Percentiles rank a stretch among this genome's conserved stretches.
These are phyloP conservation scores for Reinhardtius hippoglossoides DNA, from an alignment of 2,113 vertebrate species.

Conservation along the genomic window DNA sequence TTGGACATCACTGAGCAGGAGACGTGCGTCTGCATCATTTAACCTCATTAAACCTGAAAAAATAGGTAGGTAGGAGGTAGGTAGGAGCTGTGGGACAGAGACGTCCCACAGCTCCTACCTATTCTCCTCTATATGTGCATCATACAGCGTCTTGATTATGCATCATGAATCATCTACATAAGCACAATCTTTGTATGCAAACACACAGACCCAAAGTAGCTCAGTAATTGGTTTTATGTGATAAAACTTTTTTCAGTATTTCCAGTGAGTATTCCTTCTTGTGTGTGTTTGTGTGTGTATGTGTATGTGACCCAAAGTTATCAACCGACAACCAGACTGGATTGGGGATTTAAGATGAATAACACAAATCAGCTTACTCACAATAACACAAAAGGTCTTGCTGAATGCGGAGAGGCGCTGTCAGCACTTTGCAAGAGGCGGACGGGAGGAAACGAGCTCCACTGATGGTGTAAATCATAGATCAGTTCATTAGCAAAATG, in stretches of 20 bases:
- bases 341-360: slow-evolving; percentile 66
- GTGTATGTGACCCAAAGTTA: slow-evolving; percentile 54
- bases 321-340: slow-evolving; percentile 61
- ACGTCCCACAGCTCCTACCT: neutral
- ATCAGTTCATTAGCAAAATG: slow-evolving; percentile 77
- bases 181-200: neutral
- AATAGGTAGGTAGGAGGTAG: too few species aligned
- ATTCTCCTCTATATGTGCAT: neutral
- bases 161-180: neutral
- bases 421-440: slow-evolving; percentile 68
- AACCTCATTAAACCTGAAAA: neutral
- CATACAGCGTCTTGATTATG: neutral
- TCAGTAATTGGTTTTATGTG: slow-evolving; percentile 53
- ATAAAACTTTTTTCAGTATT: slow-evolving; percentile 31
- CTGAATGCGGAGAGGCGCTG: slow-evolving; percentile 37
- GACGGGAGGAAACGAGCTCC: slow-evolving; percentile 58
- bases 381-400: slow-evolving; percentile 63
- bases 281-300: neutral
- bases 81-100: too few species aligned
- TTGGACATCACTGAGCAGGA: neutral
- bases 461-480: slow-evolving; percentile 73
- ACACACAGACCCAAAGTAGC: slow-evolving; percentile 2
- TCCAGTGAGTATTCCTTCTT: slow-evolving; percentile 23
- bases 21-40: neutral
- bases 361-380: slow-evolving; percentile 68